phyloP scores from a whole-genome alignment of 1,140 invertebrate species.

The Proctacanthus coquilletti region DNA sequence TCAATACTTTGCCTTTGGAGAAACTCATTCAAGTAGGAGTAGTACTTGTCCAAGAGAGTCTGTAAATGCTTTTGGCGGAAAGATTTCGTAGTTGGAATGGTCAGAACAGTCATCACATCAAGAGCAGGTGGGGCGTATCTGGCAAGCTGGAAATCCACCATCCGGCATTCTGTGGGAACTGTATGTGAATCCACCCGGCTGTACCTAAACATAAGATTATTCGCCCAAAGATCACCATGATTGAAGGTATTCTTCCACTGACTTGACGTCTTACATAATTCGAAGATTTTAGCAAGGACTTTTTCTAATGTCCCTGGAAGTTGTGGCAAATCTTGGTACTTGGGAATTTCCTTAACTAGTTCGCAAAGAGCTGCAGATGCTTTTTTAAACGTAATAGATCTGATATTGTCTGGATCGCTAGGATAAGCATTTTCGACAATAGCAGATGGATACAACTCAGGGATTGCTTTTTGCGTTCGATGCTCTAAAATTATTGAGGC shows the following conservation, averaged over 20 bases:
- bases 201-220: constrained; percentile 45
- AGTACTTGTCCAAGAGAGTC: constrained; percentile 33
- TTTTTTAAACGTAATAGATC: constrained; percentile 29
- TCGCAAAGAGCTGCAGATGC: constrained; percentile 30
- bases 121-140: constrained; percentile 35
- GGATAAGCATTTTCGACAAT: constrained; percentile 37
- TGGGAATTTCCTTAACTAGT: constrained; percentile 27
- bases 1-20: constrained; percentile 24
- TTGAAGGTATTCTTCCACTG: constrained; percentile 37
- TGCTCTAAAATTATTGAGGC: constrained; percentile 37
- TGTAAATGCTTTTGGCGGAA: constrained; percentile 30
- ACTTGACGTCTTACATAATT: constrained; percentile 31
- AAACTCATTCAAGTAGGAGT: constrained; percentile 28
- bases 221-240: constrained; percentile 45
- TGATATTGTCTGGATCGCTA: constrained; percentile 19
- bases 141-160: constrained; percentile 47
- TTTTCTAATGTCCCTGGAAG: too few relatives aligned
- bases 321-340: constrained; percentile 20
- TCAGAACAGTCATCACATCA: constrained; percentile 35
- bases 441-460: constrained; percentile 30
- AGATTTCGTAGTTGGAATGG: constrained; percentile 32
- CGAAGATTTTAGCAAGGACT: constrained; percentile 30
- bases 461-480: constrained; percentile 23
- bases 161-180: too few relatives aligned
- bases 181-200: too few relatives aligned